These are phyloP conservation scores for Rhadinocentrus ornatus DNA, from an alignment of 2,797 vertebrate genomes.

Conservation along the genomic window DNA sequence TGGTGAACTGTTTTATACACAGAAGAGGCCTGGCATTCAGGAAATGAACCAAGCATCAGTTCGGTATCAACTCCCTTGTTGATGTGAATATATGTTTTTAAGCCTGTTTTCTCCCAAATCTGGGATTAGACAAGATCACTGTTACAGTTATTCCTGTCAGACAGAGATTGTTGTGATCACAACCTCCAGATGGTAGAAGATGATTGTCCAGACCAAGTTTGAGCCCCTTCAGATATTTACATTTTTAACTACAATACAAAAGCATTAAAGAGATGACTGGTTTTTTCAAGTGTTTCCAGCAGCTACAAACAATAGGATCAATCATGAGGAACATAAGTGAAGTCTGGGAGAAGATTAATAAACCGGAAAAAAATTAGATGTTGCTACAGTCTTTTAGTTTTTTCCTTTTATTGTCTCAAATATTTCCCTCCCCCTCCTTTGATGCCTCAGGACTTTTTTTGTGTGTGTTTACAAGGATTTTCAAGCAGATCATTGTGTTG, in stretches of 20 bases:
- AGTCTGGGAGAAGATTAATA: too few relatives aligned
- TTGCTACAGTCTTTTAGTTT: too few relatives aligned
- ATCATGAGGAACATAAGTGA: neutral
- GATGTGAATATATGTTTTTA: constrained; percentile 5
- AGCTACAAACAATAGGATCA: neutral
- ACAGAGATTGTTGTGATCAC: neutral
- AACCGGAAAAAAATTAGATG: too few relatives aligned
- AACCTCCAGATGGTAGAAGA: neutral
- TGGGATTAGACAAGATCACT: neutral
- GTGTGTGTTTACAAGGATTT: too few relatives aligned
- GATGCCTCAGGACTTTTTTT: too few relatives aligned
- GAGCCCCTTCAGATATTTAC: neutral
- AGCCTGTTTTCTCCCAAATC: neutral
- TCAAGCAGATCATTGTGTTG: too few relatives aligned
- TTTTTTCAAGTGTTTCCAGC: too few relatives aligned
- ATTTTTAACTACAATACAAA: neutral
- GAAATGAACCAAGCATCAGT: constrained; percentile 2
- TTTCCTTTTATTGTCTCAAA: too few relatives aligned
- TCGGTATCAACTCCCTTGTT: constrained; percentile 13
- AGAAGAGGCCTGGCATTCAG: constrained; percentile 15
- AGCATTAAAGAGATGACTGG: too few relatives aligned
- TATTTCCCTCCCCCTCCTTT: too few relatives aligned
- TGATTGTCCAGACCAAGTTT: too few relatives aligned
- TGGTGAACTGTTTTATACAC: constrained; percentile 20
- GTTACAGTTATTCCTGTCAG: neutral